Base-by-base conservation (phyloP, 1,140 invertebrate genomes). In the Rhopalosiphum maidis region DNA sequence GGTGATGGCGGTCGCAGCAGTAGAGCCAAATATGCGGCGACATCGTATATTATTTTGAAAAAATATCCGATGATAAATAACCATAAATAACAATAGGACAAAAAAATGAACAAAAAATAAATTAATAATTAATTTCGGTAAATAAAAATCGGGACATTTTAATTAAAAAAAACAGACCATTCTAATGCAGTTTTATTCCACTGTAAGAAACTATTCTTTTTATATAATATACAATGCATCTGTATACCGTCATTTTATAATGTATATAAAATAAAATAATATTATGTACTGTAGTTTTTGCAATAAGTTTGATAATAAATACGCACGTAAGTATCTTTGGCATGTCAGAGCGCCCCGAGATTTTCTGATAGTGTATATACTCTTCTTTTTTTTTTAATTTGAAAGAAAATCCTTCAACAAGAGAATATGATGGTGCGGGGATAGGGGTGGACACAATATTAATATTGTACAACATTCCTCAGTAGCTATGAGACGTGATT, bases 51-150 rank as follows among this genome's bases (percentile, higher is more conserved):
- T 48, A 48, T 87, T n/a, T 54, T 9, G 35, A n/a, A 55, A 54
- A 35, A 55, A 35, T 22, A 8, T 35, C 86, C 85, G 46, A 35
- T 48, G 86, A 87, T 87, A 51, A 87, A 87, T 87, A 87, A 87
- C 51, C 43, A 51, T 23, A 91, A 68, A 89, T 54, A 89, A 77
- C 30, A 55, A 60, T 55, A 54, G 37, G 9, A 35, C 51, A 9
- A n/a, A 46, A 46, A 43, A 82, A 48, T 6, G 68, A 54, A 55
- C 82, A 11, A 37, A 92, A 85, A 85, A 55, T 85, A 51, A 93
- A 93, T 93, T 93, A 43, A 86, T 85, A 93, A 93, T 93, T 93
- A 93, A 86, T 93, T 93, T 85, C 91, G 91, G 91, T 93, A 93
- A 93, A 93, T 93, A 93, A 86, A 93, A 85, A 86, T 92, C 46